Evolutionary conservation across 2,113 vertebrate genomes (phyloP).

Genomic region (Saguinus midas): DNA sequence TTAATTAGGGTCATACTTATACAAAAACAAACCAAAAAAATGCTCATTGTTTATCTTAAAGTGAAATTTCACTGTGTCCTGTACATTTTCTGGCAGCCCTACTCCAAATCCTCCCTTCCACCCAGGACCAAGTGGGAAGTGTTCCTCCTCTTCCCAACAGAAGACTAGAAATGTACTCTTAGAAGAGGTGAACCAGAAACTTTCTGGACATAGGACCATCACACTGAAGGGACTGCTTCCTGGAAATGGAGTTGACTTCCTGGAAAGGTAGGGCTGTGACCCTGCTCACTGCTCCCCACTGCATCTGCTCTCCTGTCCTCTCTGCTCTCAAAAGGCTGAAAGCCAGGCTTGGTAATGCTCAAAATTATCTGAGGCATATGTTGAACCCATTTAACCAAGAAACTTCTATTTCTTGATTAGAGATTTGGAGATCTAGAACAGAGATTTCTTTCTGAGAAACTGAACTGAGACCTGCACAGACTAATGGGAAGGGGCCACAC

Average conservation of each 20-base stretch:
- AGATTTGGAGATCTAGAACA: background rate
- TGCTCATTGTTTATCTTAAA: background rate
- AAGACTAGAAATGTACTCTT: background rate
- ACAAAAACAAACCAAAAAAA: background rate
- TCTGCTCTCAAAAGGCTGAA: background rate
- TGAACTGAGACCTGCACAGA: background rate
- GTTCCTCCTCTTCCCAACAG: background rate
- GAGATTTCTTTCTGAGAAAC: background rate
- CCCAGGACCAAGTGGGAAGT: background rate
- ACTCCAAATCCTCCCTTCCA: background rate
- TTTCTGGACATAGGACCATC: background rate
- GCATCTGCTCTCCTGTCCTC: rapidly evolving
- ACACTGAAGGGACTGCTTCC: background rate
- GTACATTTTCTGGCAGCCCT: background rate
- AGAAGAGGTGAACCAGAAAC: background rate
- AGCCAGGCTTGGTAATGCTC: background rate
- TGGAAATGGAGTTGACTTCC: background rate
- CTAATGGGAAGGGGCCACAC: background rate
- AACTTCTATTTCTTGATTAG: background rate
- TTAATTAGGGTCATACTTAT: background rate
- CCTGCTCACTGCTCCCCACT: background rate
- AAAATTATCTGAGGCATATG: background rate
- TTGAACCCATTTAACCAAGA: background rate
- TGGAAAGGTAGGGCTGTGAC: background rate
- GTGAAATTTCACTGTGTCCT: background rate